These are phyloP conservation scores for Bradynema listronoti DNA, from an alignment of 1,140 invertebrate genomes.

Conservation along the genomic window DNA sequence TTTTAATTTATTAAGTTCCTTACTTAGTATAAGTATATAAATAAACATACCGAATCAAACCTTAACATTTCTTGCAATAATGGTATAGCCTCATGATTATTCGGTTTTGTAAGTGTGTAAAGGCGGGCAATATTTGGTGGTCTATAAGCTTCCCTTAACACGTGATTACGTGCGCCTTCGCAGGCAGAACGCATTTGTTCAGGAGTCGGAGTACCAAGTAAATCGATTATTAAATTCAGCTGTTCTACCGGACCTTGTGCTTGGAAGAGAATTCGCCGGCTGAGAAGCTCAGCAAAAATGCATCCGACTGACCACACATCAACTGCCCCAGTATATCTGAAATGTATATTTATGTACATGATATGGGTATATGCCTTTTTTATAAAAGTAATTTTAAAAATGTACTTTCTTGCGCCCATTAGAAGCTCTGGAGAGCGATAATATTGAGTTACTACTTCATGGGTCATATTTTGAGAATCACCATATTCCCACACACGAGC, in stretches of 20 bases:
- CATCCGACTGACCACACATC: constrained; percentile 98
- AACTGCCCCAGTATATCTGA: constrained; percentile 68
- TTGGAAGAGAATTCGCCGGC: constrained; percentile 90
- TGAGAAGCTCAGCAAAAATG: constrained; percentile 92
- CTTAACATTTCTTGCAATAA: constrained; percentile 93
- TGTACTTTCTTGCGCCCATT: constrained; percentile 60
- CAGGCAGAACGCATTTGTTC: constrained; percentile 93
- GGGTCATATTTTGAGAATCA: constrained; percentile 88
- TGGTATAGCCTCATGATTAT: constrained; percentile 90
- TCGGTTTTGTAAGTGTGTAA: constrained; percentile 17
- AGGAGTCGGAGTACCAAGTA: constrained; percentile 83
- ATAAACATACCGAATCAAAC: constrained; percentile 76
- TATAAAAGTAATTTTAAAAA: not conserved
- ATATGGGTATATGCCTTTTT: constrained; percentile 1
- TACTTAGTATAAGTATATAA: not conserved
- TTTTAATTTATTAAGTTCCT: not conserved
- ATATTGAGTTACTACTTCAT: constrained; percentile 68
- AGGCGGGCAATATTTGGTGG: constrained; percentile 59
- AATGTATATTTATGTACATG: too few species aligned
- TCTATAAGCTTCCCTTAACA: constrained; percentile 78
- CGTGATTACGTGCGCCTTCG: constrained; percentile 85
- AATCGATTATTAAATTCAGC: constrained; percentile 90
- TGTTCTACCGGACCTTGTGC: constrained; percentile 87
- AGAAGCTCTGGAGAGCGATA: constrained; percentile 62
- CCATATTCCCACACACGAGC: constrained; percentile 82